Evolutionary conservation across 2,113 vertebrate genomes (phyloP).

Genomic region (Sula dactylatra): DNA sequence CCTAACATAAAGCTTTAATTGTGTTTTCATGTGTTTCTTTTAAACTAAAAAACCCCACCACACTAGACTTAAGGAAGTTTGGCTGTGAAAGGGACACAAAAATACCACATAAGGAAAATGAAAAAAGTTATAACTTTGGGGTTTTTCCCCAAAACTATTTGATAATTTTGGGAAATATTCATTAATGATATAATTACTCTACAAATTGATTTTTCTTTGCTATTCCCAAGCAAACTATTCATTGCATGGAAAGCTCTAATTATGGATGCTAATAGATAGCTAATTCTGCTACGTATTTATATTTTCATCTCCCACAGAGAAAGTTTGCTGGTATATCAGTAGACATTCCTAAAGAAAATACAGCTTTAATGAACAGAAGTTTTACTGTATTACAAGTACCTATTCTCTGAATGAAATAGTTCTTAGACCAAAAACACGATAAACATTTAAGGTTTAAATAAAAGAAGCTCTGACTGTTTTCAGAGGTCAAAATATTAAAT

Average conservation of each 20-base stretch:
- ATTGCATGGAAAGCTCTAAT: conserved; percentile 6
- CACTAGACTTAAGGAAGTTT: background rate
- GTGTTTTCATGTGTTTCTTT: background rate
- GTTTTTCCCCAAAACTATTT: background rate
- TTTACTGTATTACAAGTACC: background rate
- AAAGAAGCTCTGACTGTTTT: background rate
- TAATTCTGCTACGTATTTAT: conserved; percentile 39
- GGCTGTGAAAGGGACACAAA: background rate
- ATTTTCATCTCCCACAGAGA: conserved; percentile 15
- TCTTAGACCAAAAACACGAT: background rate
- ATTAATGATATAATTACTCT: conserved; percentile 14
- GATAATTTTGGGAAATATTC: background rate
- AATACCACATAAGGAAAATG: background rate
- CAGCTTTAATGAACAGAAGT: background rate
- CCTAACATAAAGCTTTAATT: background rate
- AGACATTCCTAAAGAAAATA: background rate
- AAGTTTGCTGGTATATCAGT: background rate
- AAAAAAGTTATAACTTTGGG: background rate
- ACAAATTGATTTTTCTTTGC: conserved; percentile 18
- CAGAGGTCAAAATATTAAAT: background rate
- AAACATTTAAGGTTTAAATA: background rate
- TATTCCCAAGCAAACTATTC: conserved; percentile 31
- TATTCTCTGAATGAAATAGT: background rate
- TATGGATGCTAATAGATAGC: background rate
- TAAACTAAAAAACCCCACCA: background rate